phyloP scores from a whole-genome alignment of 2,113 vertebrate species.

The Microtus montanus region DNA sequence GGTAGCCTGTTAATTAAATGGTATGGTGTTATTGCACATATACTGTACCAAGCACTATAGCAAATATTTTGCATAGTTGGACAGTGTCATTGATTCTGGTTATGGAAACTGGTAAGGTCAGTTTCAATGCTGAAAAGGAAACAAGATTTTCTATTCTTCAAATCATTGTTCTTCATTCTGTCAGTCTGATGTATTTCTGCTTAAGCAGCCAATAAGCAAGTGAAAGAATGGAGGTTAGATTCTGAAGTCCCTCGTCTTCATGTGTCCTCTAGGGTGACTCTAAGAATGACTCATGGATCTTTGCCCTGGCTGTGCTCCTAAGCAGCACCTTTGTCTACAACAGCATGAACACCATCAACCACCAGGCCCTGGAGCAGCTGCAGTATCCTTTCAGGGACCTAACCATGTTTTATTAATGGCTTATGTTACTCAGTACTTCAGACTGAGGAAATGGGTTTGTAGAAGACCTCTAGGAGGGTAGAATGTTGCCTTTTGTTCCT shows the following conservation, averaged over 20 bases:
- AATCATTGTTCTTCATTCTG: neutral
- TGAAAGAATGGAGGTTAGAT: neutral
- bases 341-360: constrained; percentile 74
- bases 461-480: constrained; percentile 51
- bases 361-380: constrained; percentile 60
- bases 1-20: neutral
- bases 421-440: neutral
- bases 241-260: neutral
- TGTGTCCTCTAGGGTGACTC: constrained; percentile 62
- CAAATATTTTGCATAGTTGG: neutral
- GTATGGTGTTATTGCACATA: neutral
- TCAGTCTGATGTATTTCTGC: neutral
- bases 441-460: neutral
- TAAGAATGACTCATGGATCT: constrained; percentile 81
- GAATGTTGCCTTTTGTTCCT: constrained; percentile 22
- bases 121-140: neutral
- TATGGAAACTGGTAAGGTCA: neutral
- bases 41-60: neutral
- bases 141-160: neutral
- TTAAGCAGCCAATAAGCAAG: neutral
- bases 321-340: constrained; percentile 78
- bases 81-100: neutral
- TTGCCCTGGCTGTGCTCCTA: constrained; percentile 66
- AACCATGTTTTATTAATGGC: neutral
- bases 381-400: constrained; percentile 68